phyloP scores from a whole-genome alignment of 2,113 vertebrate species.

The Sapajus apella region DNA sequence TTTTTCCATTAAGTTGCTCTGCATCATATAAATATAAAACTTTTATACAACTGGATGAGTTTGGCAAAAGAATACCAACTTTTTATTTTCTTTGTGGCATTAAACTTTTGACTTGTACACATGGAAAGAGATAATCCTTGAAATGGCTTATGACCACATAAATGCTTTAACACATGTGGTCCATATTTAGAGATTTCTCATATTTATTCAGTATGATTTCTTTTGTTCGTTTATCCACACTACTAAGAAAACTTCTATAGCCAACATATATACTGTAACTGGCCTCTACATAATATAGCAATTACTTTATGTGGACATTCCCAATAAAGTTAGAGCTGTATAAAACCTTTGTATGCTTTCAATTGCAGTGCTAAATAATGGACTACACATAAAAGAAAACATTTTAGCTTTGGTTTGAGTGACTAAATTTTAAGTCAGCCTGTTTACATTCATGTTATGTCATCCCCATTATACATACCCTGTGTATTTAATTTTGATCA shows the following conservation, averaged over 20 bases:
- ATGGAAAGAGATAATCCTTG: not conserved
- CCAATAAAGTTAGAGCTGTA: not conserved
- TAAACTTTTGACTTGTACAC: not conserved
- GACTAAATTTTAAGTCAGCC: constrained; percentile 37
- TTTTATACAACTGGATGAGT: not conserved
- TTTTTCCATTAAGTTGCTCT: not conserved
- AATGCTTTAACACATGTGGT: not conserved
- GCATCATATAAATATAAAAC: not conserved
- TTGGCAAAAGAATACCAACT: not conserved
- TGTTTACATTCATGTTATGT: constrained; percentile 56
- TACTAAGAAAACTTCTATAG: not conserved
- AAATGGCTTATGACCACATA: not conserved
- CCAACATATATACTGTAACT: not conserved
- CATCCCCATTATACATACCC: constrained; percentile 61
- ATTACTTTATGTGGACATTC: not conserved
- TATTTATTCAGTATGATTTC: not conserved
- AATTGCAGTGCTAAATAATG: not conserved
- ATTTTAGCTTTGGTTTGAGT: constrained; percentile 75
- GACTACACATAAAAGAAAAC: constrained; percentile 68
- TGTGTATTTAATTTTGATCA: constrained; percentile 61
- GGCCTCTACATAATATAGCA: not conserved
- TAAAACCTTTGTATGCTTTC: not conserved
- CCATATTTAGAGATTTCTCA: not conserved
- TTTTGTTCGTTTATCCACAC: not conserved
- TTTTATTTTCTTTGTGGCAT: not conserved